phyloP scores from a whole-genome alignment of 30 jellyfish, hydroid and myxozoan genomes.

The Aurelia sp. region DNA sequence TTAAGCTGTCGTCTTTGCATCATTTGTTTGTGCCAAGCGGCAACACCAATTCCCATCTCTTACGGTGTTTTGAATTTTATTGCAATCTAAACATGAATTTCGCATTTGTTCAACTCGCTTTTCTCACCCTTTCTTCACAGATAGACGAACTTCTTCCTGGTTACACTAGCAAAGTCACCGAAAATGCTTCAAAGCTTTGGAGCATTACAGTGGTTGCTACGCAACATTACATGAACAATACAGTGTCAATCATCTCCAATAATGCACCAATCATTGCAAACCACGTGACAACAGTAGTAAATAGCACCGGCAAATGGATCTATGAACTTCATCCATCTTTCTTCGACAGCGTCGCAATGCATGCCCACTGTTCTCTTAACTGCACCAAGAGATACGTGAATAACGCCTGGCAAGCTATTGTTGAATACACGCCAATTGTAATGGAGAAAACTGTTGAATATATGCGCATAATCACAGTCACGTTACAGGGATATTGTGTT shows the following conservation, averaged over 20 bases:
- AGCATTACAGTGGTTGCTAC: slow-evolving; percentile 5
- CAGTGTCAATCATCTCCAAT: slow-evolving; percentile 17
- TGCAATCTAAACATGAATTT: too few species aligned
- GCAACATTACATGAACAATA: slow-evolving; percentile 9
- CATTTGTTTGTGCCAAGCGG: too few species aligned
- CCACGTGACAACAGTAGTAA: slow-evolving; percentile 28
- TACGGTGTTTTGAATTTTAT: neutral
- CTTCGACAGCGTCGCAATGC: slow-evolving; percentile 56
- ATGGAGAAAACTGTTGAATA: slow-evolving; percentile 35
- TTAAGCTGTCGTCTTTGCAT: too few species aligned
- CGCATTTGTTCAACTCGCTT: neutral
- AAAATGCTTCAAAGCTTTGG: slow-evolving; percentile 21
- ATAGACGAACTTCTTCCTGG: slow-evolving; percentile 33
- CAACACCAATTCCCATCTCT: too few species aligned
- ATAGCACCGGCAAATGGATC: slow-evolving; percentile 24
- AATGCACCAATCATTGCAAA: slow-evolving; percentile 65
- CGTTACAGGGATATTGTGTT: slow-evolving; percentile 10
- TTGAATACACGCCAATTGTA: slow-evolving; percentile 59
- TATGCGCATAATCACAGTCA: slow-evolving; percentile 1
- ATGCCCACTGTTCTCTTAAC: slow-evolving; percentile 29
- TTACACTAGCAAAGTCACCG: slow-evolving; percentile 22
- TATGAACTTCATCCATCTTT: slow-evolving; percentile 70
- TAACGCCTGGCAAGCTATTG: slow-evolving; percentile 27
- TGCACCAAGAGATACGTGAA: slow-evolving; percentile 21
- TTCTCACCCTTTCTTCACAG: neutral